A percentile compares a stretch with the other conserved stretches of the same genome.
Conservation (phyloP, 2,888 invertebrate genomes). For the Hypena proboscidalis region DNA sequence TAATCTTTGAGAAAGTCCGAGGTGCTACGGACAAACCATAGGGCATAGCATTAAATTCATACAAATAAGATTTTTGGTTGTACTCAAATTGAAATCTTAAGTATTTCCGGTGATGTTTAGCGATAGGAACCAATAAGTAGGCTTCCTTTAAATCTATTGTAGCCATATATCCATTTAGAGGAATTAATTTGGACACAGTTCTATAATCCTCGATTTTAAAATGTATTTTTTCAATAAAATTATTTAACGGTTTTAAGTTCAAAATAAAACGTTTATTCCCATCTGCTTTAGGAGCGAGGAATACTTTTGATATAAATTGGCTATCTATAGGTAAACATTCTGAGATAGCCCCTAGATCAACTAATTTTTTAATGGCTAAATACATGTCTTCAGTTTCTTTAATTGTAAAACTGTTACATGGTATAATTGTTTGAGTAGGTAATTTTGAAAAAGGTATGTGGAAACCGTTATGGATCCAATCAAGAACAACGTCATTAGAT, state of each 20-base stretch:
- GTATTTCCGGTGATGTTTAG: conserved; percentile 16
- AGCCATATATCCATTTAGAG: conserved; percentile 20
- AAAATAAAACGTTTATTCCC: conserved; percentile 28
- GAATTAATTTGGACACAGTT: conserved; percentile 25
- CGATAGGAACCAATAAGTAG: conserved; percentile 28
- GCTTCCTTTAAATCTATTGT: conserved; percentile 35
- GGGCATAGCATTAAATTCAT: conserved; percentile 7
- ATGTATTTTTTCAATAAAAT: conserved; percentile 22
- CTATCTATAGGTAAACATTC: conserved; percentile 8
- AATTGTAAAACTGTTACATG: neutral
- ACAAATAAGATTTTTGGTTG: too few relatives aligned
- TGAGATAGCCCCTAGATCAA: conserved; percentile 28
- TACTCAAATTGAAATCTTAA: conserved; percentile 27
- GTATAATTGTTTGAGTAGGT: conserved; percentile 5
- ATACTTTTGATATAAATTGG: conserved; percentile 29
- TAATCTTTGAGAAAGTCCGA: conserved; percentile 1
- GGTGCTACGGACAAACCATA: conserved; percentile 6
- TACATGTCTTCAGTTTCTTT: conserved; percentile 16
- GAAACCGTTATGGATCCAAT: conserved; percentile 23
- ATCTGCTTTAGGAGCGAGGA: conserved; percentile 30
- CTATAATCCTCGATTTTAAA: conserved; percentile 42
- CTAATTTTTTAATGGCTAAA: conserved; percentile 23
- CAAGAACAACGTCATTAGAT: conserved; percentile 12
- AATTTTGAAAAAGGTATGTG: conserved; percentile 6
- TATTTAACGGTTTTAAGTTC: conserved; percentile 34